A percentile compares a stretch with the other conserved stretches of the same genome.
These are phyloP conservation scores for Leptodactylus fuscus DNA, from an alignment of 2,113 vertebrate genomes.

Conservation along the genomic window DNA sequence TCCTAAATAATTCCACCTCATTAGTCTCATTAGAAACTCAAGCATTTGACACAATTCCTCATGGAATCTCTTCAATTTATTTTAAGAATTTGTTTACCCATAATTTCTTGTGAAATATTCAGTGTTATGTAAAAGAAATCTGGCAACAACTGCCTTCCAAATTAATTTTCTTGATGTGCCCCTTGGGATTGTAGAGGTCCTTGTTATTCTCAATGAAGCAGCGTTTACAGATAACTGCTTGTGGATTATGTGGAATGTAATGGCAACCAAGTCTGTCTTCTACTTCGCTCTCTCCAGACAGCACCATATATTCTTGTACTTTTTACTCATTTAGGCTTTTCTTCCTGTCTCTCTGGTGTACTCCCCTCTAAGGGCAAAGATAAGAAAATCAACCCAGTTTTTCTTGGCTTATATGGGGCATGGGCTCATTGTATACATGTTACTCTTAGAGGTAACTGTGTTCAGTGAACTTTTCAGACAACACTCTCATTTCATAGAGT, in stretches of 20 bases:
- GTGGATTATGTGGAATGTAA: not conserved
- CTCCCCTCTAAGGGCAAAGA: too few species aligned
- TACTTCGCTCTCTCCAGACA: not conserved
- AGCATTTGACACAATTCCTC: not conserved
- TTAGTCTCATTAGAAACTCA: not conserved
- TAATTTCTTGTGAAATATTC: slow-evolving; percentile 1
- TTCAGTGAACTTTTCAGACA: too few species aligned
- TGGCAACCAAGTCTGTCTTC: not conserved
- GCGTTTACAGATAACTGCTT: not conserved
- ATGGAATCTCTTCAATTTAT: slow-evolving; percentile 5
- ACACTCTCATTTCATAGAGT: too few species aligned
- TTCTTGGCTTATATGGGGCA: too few species aligned
- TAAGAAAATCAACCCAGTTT: too few species aligned
- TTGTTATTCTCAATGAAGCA: not conserved
- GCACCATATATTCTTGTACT: too few species aligned
- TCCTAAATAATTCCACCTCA: not conserved
- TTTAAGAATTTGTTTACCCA: not conserved
- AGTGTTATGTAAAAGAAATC: not conserved
- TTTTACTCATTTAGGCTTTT: too few species aligned
- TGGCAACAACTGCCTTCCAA: not conserved
- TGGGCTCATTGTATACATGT: too few species aligned
- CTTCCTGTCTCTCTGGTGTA: too few species aligned
- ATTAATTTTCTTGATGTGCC: not conserved
- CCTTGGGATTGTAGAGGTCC: not conserved
- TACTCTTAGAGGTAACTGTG: too few species aligned